Base-by-base conservation (phyloP, 2,888 invertebrate species). In the Epistrophe grossulariae region DNA sequence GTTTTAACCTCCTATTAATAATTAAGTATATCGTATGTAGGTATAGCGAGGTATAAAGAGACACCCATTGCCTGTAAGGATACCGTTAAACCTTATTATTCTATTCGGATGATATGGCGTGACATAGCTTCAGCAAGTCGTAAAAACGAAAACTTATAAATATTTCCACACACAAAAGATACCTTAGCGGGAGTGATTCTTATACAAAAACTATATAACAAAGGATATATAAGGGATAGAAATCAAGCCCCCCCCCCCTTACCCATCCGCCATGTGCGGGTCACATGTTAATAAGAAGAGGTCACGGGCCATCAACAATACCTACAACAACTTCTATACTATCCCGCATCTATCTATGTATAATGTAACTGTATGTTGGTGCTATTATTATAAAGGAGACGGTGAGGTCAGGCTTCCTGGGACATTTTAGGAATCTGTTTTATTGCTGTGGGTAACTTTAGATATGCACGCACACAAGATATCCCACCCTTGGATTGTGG, bases 1-100 rank as follows among this genome's bases (percentile, higher is more conserved):
- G 87, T 87, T 87, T 74, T 74, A 87, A 76, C 87, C 76, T 79
- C 74, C 83, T 83, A 87, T 87, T 87, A 87, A 83, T 87, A 83
- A 87, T 87, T 87, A 87, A 87, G 79, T 83, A 87, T 52, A 87
- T 52, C 83, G 79, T 24, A 7, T 31, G 5, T 35, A 35, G 35
- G 2, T 7, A 35, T 35, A 35, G 79, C 78, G n/a, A 38, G n/a
- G 19, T 35, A 17, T 17, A 11, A 0, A 40, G 11, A 7, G 64
- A 17, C 11, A 40, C n/a, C 52, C 52, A n/a, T 31, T 8, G 35
- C 6, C 5, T 68, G 35, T 13, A 24, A 60, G 59, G 45, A 45
- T 72, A 48, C 13, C 24, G 59, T 17, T 72, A 19, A 50, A 55
- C 79, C 82, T 66, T 74, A 64, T 64, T 60, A 71, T 68, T 48